Conservation (phyloP, 2,888 invertebrate species). For the Ashinkailepas kermadecensis region DNA sequence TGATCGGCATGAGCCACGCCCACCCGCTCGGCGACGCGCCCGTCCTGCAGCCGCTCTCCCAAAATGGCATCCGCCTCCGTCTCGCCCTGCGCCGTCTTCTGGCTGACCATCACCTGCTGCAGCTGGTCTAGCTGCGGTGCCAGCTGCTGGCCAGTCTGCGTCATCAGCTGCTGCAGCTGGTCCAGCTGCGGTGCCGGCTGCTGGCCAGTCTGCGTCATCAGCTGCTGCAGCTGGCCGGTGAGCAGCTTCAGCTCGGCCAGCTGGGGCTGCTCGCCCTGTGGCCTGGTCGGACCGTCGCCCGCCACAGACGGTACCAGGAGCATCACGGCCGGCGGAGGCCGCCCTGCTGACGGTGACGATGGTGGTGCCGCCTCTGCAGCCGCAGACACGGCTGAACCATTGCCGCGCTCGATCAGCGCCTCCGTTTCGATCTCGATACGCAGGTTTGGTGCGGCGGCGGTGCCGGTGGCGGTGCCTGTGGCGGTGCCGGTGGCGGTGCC, state of each 20-base stretch:
- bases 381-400: neutral
- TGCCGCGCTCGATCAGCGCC: neutral
- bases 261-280: neutral
- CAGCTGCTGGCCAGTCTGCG: neutral
- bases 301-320: neutral
- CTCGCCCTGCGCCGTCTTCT: neutral
- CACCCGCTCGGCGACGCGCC: neutral
- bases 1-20: neutral
- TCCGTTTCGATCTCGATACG: conserved; percentile 1
- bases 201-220: neutral
- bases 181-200: neutral
- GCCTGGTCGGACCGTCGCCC: neutral
- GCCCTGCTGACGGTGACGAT: neutral
- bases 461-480: neutral
- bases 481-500: too few relatives aligned
- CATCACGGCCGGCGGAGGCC: neutral
- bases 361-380: neutral
- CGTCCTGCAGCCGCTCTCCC: neutral
- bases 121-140: neutral
- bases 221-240: neutral
- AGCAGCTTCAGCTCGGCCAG: neutral
- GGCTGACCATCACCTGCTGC: neutral
- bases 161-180: neutral
- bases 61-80: neutral
- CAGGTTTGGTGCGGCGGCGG: neutral